phyloP scores from a whole-genome alignment of 1,140 invertebrate species.

The Oryctes rhinoceros region DNA sequence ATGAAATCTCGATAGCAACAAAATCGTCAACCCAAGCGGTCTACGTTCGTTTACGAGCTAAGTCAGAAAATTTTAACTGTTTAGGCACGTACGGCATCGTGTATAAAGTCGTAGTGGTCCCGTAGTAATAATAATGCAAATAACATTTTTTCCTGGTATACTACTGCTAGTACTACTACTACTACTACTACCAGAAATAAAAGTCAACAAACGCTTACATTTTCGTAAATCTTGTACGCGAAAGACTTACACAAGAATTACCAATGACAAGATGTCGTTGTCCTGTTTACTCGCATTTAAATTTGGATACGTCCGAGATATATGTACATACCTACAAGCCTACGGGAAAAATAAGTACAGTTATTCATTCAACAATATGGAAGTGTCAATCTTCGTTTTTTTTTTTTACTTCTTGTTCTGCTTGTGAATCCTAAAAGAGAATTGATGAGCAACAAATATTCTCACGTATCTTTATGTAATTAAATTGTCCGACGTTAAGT shows the following conservation, averaged over 20 bases:
- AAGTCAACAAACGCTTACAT: neutral
- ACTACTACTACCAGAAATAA: neutral
- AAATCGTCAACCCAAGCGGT: neutral
- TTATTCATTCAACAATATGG: constrained; percentile 10
- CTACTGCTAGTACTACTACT: too few relatives aligned
- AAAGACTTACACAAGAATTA: neutral
- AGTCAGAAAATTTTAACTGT: neutral
- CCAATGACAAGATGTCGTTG: neutral
- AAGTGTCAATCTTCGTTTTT: neutral
- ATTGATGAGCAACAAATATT: too few relatives aligned
- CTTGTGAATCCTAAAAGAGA: too few relatives aligned
- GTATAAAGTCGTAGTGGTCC: too few relatives aligned
- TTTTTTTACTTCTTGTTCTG: too few relatives aligned
- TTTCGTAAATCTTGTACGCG: neutral
- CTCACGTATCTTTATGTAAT: too few relatives aligned
- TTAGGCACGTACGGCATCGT: neutral
- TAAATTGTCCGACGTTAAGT: too few relatives aligned
- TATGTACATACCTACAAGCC: neutral
- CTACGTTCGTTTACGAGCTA: neutral
- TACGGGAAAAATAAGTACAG: neutral
- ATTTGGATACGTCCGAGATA: neutral
- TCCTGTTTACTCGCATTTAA: constrained; percentile 15
- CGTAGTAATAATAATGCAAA: too few relatives aligned
- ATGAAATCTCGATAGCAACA: neutral
- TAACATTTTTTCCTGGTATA: too few relatives aligned